A percentile compares a stretch with the other conserved stretches of the same genome.
These are phyloP conservation scores for Lytechinus variegatus DNA, from an alignment of 35 echinoderm and acorn worm genomes.

Conservation along the genomic window DNA sequence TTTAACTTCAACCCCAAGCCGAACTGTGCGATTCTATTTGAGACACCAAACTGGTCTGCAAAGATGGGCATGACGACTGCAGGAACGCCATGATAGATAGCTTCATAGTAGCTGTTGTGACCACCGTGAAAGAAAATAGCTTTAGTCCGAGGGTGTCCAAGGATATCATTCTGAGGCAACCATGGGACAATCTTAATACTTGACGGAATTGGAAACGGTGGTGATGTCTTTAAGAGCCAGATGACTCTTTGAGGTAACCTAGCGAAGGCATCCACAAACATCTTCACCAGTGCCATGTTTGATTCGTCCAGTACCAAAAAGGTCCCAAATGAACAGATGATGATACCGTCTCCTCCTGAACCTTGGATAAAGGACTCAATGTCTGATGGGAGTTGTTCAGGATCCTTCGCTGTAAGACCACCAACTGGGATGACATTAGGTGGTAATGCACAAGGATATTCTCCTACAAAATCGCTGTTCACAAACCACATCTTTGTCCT, in stretches of 20 bases:
- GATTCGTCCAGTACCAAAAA: neutral
- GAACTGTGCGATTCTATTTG: neutral
- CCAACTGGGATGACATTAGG: constrained; percentile 36
- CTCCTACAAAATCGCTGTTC: constrained; percentile 43
- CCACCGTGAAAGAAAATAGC: constrained; percentile 45
- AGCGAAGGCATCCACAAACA: neutral
- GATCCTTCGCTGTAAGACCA: neutral
- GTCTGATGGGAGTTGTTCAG: neutral
- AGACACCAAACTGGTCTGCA: neutral
- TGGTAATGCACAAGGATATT: constrained; percentile 28
- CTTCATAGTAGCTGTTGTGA: constrained; percentile 30
- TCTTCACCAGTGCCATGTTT: neutral
- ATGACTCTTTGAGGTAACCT: constrained; percentile 30
- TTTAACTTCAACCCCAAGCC: constrained; percentile 1
- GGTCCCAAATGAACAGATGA: constrained; percentile 20
- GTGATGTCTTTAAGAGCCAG: neutral
- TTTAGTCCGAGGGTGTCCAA: constrained; percentile 30
- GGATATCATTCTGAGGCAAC: neutral
- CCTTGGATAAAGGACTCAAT: constrained; percentile 19
- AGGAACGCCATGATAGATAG: constrained; percentile 51
- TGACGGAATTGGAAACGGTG: neutral
- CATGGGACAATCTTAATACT: constrained; percentile 16
- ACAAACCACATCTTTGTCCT: constrained; percentile 39
- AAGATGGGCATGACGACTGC: neutral
- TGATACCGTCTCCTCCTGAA: neutral